Conservation (phyloP, 2,888 invertebrate species). For the Bhutanitis thaidina region DNA sequence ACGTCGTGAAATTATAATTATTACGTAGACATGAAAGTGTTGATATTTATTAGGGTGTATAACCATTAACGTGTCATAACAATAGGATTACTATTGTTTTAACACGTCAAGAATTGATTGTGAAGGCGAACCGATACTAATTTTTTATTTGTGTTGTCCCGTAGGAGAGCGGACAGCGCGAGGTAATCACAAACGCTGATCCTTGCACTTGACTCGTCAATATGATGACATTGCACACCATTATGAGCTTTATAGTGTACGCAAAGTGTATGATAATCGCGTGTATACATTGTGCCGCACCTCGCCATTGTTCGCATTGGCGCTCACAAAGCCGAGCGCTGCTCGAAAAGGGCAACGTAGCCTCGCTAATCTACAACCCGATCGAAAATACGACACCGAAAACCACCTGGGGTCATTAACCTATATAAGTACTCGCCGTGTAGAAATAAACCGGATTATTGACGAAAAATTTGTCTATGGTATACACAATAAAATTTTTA, state of each 20-base stretch:
- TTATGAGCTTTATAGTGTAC: background rate
- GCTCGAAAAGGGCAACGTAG: background rate
- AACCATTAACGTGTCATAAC: no score
- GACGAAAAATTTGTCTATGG: background rate
- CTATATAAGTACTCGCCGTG: background rate
- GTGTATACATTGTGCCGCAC: background rate
- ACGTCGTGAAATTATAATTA: no score
- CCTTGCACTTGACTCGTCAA: slow-evolving; percentile 57
- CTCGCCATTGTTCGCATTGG: background rate
- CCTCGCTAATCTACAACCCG: slow-evolving; percentile 7
- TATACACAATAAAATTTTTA: no score
- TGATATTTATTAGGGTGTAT: no score
- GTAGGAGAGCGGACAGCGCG: slow-evolving; percentile 86
- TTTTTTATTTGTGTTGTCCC: slow-evolving; percentile 72
- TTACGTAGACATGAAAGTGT: no score
- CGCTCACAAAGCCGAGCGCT: background rate
- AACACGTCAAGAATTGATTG: no score
- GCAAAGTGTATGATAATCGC: background rate
- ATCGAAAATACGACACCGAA: slow-evolving; percentile 10
- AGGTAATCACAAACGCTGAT: slow-evolving; percentile 80
- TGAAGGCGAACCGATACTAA: slow-evolving; percentile 43
- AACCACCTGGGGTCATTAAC: background rate
- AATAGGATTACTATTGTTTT: no score
- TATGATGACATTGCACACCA: slow-evolving; percentile 48
- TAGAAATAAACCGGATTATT: background rate